These are phyloP conservation scores for Drosophila anceps DNA, from an alignment of 2,888 invertebrate species.

Conservation along the genomic window DNA sequence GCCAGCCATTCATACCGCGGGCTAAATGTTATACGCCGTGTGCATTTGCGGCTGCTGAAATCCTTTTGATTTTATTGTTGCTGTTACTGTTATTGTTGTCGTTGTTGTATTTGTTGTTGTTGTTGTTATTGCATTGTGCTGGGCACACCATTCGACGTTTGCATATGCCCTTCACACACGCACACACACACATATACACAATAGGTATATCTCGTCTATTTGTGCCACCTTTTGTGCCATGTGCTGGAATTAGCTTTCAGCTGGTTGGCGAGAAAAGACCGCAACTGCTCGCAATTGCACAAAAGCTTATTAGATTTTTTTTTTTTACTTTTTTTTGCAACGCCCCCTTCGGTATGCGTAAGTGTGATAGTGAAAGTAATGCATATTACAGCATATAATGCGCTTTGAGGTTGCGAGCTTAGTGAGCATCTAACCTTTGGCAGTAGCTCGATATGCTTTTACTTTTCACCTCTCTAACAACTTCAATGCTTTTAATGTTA, in stretches of 20 bases:
- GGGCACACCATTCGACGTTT: slow-evolving; percentile 60
- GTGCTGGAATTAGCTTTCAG: slow-evolving; percentile 78
- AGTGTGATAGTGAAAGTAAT: slow-evolving; percentile 54
- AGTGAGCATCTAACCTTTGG: slow-evolving; percentile 46
- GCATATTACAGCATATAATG: slow-evolving; percentile 66
- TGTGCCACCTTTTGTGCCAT: slow-evolving; percentile 71
- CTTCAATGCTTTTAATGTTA: neutral
- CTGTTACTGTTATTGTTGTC: slow-evolving; percentile 54
- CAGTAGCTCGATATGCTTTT: slow-evolving; percentile 17
- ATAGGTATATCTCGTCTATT: slow-evolving; percentile 42
- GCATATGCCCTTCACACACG: slow-evolving; percentile 35
- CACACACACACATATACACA: slow-evolving; percentile 21
- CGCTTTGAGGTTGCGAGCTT: slow-evolving; percentile 71
- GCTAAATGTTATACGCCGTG: slow-evolving; percentile 76
- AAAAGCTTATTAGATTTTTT: slow-evolving; percentile 72
- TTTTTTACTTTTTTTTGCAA: neutral
- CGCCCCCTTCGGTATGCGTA: neutral
- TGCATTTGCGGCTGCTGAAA: slow-evolving; percentile 74
- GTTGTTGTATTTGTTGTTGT: slow-evolving; percentile 12
- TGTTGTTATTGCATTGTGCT: slow-evolving; percentile 48
- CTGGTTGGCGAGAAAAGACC: slow-evolving; percentile 49
- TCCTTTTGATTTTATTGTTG: slow-evolving; percentile 64
- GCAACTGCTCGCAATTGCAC: slow-evolving; percentile 71
- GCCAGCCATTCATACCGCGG: slow-evolving; percentile 52
- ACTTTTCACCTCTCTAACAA: neutral